These are phyloP conservation scores for Tangara arthus DNA, from an alignment of 2,797 vertebrate species.

Conservation along the genomic window DNA sequence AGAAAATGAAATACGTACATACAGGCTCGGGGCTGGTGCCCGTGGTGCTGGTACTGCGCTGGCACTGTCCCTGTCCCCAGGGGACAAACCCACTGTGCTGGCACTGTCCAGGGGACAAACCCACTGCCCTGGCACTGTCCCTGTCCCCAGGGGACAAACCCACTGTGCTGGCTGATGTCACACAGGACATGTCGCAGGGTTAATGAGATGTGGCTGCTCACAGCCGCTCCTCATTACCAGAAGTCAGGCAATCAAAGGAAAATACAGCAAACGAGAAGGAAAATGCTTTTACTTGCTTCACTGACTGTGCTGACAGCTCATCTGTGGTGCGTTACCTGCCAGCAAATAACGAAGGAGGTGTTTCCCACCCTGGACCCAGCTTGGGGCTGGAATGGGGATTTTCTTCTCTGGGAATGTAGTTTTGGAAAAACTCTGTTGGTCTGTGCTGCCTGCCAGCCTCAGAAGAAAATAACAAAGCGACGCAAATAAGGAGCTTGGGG, in stretches of 20 bases:
- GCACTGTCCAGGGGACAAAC: neutral
- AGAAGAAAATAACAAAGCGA: neutral
- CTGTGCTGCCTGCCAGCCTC: rapidly evolving
- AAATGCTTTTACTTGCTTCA: neutral
- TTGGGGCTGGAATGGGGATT: neutral
- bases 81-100: no score
- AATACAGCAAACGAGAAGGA: neutral
- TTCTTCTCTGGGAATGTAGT: neutral
- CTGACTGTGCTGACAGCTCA: neutral
- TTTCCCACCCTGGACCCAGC: neutral
- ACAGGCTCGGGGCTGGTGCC: neutral
- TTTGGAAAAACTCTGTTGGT: neutral
- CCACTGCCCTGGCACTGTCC: no score
- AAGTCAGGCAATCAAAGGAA: neutral
- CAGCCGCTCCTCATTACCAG: neutral
- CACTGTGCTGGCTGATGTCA: neutral
- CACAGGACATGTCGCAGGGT: neutral
- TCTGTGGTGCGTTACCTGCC: neutral
- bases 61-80: no score
- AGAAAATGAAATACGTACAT: no score
- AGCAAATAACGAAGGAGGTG: neutral
- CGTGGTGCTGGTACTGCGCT: neutral
- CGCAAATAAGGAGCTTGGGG: neutral
- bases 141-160: no score
- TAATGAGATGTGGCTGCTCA: neutral